Base-by-base conservation (phyloP, 1,140 invertebrate genomes). In the Wiebesia pumilae region DNA sequence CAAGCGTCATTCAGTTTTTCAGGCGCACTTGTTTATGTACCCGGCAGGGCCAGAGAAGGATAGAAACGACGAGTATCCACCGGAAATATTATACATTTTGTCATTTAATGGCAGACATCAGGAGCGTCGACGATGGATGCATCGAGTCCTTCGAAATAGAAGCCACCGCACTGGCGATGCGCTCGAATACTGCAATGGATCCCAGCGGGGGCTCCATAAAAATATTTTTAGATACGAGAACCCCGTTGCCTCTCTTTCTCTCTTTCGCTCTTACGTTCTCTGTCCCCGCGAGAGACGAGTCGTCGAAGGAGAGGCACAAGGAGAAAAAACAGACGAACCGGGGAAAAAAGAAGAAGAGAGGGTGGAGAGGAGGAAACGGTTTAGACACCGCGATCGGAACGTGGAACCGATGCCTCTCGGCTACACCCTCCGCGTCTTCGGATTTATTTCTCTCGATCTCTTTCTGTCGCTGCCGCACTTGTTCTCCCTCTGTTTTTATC, bases 151-250 rank as follows among this genome's bases (percentile, higher is more conserved):
- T 90, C 90, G 90, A 89, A 90, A 91, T 90, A 90, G 90, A 91
- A 90, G 88, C 58, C 58, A 62, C 58, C 58, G 58, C 54, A 58
- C 88, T 88, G 87, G 43, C 67, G 88, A 87, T 86, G 81, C 79
- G 16, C 80, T 38, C 58, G 33, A 54, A n/a, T 58, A 87, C 88
- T 89, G 89, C 88, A 89, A 51, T 58, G 89, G 82, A 90, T 93
- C 92, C 88, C 92, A 93, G 92, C 92, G 91, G 92, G 92, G 89
- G 92, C 91, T 89, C 90, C 93, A 91, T 93, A 92, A 93, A 93
- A 93, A 93, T 93, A 93, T 93, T 93, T 93, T 93, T 93, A 93
- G 92, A 92, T 90, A 86, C 86, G 33, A 78, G 47, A 79, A 81
- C 62, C 79, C 84, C 83, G 81, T 75, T 80, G 51, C 47, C 9